Evolutionary conservation across 2,113 vertebrate genomes (phyloP).

Genomic region (Oreocharis arfaki): DNA sequence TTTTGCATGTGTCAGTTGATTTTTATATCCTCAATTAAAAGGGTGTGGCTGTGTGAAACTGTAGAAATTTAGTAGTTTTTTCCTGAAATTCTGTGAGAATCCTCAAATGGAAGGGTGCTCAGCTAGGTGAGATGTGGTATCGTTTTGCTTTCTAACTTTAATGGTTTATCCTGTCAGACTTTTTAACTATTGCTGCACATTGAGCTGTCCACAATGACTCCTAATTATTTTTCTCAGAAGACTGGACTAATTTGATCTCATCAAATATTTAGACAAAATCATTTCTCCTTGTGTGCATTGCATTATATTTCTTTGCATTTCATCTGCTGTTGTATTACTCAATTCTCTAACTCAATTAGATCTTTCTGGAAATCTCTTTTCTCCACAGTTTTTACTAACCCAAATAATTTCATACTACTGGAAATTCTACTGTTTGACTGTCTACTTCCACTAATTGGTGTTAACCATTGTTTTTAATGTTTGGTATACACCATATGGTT

Average conservation of each 20-base stretch:
- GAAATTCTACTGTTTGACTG: conserved; percentile 7
- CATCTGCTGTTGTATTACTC: conserved; percentile 52
- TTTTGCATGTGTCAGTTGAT: not conserved
- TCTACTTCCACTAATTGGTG: conserved; percentile 51
- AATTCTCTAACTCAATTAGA: conserved; percentile 28
- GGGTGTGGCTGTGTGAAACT: not conserved
- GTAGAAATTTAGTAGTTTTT: not conserved
- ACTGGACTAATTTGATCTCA: conserved; percentile 55
- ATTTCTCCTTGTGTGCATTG: conserved; percentile 53
- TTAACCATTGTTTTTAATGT: conserved; percentile 54
- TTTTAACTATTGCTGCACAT: conserved; percentile 55
- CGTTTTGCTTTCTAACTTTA: conserved; percentile 51
- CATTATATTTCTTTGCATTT: conserved; percentile 59
- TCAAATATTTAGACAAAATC: conserved; percentile 26
- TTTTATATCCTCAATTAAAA: not conserved
- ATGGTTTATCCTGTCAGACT: conserved; percentile 42
- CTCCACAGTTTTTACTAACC: conserved; percentile 46
- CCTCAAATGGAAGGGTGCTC: not conserved
- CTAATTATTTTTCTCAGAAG: conserved; percentile 58
- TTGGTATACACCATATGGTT: not conserved
- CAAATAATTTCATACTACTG: conserved; percentile 23
- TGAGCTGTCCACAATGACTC: conserved; percentile 69
- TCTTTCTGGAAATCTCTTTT: conserved; percentile 13
- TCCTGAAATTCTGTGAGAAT: not conserved
- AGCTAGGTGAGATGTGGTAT: not conserved